Base-by-base conservation (phyloP, 2,113 vertebrate genomes). In the Amblyopsis rosae region DNA sequence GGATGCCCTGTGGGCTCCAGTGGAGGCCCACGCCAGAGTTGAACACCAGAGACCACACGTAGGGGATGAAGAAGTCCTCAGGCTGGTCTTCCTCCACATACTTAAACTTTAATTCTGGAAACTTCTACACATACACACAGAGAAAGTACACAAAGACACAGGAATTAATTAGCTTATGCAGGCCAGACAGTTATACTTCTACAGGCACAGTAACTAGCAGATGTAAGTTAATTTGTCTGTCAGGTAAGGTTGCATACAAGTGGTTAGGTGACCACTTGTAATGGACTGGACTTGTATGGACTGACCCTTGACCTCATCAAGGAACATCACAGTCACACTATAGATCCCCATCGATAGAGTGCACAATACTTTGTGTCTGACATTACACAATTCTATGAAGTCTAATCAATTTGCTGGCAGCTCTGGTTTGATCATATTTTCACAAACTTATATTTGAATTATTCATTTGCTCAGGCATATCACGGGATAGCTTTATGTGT, bases 51-150 rank as follows among this genome's bases (percentile, higher is more conserved):
- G 98, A 99, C 97, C 97, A 99, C 45, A 97, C 95, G 0, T 98
- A 99, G 0, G 98, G 98, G 88, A 99, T 94, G 89, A 99, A 99
- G 89, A 99, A 99, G 75, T 99, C 98, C 77, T 99, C 98, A 0
- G 97, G 98, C 81, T 98, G 96, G 81, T 99, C 96, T 72, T 99
- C 98, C 82, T 99, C 97, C 86, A 99, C 96, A 0, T 99, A 99
- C 72, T 98, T 98, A 71, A 99, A 99, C 85, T 99, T 99, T 77
- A 99, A 89, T 87, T 99, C 98, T 0, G 98, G 98, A 82, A 99
- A 99, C 75, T 98, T 98, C 96, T 99, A 84, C 69, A 67, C 47
- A 75, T 26, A 72, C 17, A 72, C 11, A 69, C 19, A 83, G 32
- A 60, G 50, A 77, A 19, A 68, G 49, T 3, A 68, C 26, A 56